phyloP scores from a whole-genome alignment of 2,888 invertebrate species.

The Drosophila barbarae region DNA sequence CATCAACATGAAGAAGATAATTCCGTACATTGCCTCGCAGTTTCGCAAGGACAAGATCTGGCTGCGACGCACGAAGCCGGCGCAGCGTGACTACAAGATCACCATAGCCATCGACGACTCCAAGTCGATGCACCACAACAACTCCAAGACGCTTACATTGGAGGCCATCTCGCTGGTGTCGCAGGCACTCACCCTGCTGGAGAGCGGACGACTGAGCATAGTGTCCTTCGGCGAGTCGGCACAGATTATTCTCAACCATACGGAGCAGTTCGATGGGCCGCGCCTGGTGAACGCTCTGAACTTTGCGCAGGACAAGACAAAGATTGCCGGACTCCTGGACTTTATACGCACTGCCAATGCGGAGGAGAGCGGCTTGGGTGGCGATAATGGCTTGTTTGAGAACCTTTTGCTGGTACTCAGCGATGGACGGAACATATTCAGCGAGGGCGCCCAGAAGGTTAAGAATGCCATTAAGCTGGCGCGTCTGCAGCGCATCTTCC shows the following conservation, averaged over 20 bases:
- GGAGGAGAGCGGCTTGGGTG: slow-evolving; percentile 79
- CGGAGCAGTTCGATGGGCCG: slow-evolving; percentile 89
- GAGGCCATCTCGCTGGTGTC: slow-evolving; percentile 96
- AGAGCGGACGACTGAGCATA: slow-evolving; percentile 95
- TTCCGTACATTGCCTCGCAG: slow-evolving; percentile 99
- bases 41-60: slow-evolving; percentile 99
- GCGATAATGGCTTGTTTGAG: slow-evolving; percentile 79
- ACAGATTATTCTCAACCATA: slow-evolving; percentile 93
- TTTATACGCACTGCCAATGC: slow-evolving; percentile 86
- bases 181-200: slow-evolving; percentile 93
- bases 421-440: slow-evolving; percentile 96
- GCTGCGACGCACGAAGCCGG: slow-evolving; percentile 96
- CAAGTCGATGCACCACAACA: slow-evolving; percentile 92
- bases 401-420: slow-evolving; percentile 93
- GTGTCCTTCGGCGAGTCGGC: slow-evolving; percentile 94
- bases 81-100: slow-evolving; percentile 97
- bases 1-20: slow-evolving; percentile 98
- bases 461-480: slow-evolving; percentile 89
- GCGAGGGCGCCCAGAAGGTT: slow-evolving; percentile 90
- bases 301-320: slow-evolving; percentile 94
- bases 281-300: slow-evolving; percentile 89
- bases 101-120: slow-evolving; percentile 98
- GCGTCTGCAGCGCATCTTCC: slow-evolving; percentile 90
- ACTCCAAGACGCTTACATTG: slow-evolving; percentile 94
- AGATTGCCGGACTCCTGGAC: slow-evolving; percentile 90